These are phyloP conservation scores for Mamestra brassicae DNA, from an alignment of 2,888 invertebrate genomes.

Conservation along the genomic window DNA sequence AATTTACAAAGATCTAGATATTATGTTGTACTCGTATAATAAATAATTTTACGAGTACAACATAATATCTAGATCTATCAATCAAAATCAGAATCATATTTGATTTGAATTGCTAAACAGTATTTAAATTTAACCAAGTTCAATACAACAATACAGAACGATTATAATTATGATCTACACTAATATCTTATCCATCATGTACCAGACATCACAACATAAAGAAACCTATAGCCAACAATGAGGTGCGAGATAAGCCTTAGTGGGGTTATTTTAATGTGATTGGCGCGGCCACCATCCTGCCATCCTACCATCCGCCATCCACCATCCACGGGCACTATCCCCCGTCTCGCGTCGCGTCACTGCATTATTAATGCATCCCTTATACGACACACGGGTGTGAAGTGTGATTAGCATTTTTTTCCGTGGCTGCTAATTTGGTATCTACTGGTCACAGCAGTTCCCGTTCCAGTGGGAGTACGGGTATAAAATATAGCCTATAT, in stretches of 20 bases:
- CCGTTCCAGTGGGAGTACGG: no score
- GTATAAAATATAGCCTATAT: no score
- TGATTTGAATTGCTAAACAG: no score
- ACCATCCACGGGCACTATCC: slow-evolving; percentile 66
- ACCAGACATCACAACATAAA: slow-evolving; percentile 15
- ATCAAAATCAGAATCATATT: no score
- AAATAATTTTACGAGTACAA: no score
- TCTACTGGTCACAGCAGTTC: background rate
- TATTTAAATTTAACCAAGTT: no score
- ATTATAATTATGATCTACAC: no score
- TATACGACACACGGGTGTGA: slow-evolving; percentile 68
- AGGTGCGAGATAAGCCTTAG: slow-evolving; percentile 63
- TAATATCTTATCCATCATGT: background rate
- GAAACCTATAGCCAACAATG: slow-evolving; percentile 61
- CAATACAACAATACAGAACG: no score
- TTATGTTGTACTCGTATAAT: no score
- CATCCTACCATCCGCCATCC: slow-evolving; percentile 50
- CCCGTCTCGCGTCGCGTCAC: slow-evolving; percentile 80
- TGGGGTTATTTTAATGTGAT: slow-evolving; percentile 88
- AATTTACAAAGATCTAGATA: no score
- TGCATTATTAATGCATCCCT: slow-evolving; percentile 88
- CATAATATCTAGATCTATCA: no score
- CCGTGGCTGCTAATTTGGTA: background rate
- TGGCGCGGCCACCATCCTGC: slow-evolving; percentile 72
- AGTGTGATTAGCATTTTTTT: slow-evolving; percentile 14